phyloP scores from a whole-genome alignment of 1,140 invertebrate species.

The Drosophila pachea region DNA sequence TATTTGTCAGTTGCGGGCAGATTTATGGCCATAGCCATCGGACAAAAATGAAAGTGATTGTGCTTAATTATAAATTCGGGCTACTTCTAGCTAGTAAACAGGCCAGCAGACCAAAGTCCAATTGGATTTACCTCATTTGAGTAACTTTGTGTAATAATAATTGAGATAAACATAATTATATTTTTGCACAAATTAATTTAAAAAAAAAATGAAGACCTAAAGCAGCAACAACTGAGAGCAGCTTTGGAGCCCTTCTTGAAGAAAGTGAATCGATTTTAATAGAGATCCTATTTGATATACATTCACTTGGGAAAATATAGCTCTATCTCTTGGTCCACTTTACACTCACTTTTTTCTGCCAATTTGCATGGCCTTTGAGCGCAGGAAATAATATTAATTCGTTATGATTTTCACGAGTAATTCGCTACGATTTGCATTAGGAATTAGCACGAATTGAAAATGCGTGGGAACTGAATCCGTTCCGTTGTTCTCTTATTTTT shows the following conservation, averaged over 20 bases:
- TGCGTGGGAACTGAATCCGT: constrained; percentile 73
- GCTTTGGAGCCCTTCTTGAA: too few relatives aligned
- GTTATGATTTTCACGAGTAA: constrained; percentile 29
- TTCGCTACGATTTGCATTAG: constrained; percentile 27
- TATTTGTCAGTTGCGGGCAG: constrained; percentile 36
- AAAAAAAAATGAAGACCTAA: too few relatives aligned
- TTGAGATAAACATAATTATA: too few relatives aligned
- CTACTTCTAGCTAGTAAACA: background rate
- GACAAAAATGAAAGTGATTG: constrained; percentile 6
- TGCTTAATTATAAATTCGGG: background rate
- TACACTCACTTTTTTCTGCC: constrained; percentile 7
- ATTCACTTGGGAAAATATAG: background rate
- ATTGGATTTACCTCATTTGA: background rate
- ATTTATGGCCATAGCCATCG: constrained; percentile 24
- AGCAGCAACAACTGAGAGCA: too few relatives aligned
- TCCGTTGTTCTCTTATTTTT: constrained; percentile 31
- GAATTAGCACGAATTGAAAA: constrained; percentile 66
- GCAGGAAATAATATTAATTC: constrained; percentile 37
- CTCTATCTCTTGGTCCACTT: background rate
- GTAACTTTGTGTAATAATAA: too few relatives aligned
- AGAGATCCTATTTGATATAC: too few relatives aligned
- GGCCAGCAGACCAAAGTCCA: background rate
- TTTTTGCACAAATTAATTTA: too few relatives aligned
- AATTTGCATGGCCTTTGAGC: constrained; percentile 28
- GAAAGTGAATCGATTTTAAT: too few relatives aligned